phyloP scores from a whole-genome alignment of 92 coral and sea anemone species.

The Actinernus sp. region DNA sequence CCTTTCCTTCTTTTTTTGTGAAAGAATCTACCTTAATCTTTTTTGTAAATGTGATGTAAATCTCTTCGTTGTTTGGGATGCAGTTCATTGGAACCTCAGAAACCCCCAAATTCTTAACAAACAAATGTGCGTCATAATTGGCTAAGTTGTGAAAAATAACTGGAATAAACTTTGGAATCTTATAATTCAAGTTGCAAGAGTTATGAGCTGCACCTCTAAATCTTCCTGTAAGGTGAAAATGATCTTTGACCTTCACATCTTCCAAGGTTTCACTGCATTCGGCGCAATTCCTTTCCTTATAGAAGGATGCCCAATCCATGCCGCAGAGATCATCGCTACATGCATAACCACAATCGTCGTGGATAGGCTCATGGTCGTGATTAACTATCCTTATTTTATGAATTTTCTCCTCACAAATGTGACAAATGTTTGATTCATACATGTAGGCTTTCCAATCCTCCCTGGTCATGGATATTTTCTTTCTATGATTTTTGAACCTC shows the following conservation, averaged over 20 bases:
- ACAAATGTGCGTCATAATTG: no score
- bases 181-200: slow-evolving; percentile 19
- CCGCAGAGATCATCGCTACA: no score
- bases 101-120: background rate
- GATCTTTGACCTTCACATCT: slow-evolving; percentile 41
- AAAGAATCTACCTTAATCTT: no score
- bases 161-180: slow-evolving; percentile 50
- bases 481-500: slow-evolving; percentile 10
- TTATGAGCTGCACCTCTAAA: slow-evolving; percentile 66
- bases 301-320: no score
- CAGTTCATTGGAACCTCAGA: background rate
- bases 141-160: slow-evolving; percentile 59
- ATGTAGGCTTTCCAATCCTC: background rate
- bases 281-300: no score
- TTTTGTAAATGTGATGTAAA: background rate
- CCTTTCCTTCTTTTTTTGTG: slow-evolving; percentile 28
- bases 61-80: background rate
- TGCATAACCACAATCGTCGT: no score
- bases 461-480: slow-evolving; percentile 21
- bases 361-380: no score
- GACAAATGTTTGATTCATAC: slow-evolving; percentile 32
- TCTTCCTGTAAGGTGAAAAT: no score
- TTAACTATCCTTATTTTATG: no score
- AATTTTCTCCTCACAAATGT: slow-evolving; percentile 33
- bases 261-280: no score